phyloP scores from a whole-genome alignment of 2,888 invertebrate species.

The Aspidapion aeneum region DNA sequence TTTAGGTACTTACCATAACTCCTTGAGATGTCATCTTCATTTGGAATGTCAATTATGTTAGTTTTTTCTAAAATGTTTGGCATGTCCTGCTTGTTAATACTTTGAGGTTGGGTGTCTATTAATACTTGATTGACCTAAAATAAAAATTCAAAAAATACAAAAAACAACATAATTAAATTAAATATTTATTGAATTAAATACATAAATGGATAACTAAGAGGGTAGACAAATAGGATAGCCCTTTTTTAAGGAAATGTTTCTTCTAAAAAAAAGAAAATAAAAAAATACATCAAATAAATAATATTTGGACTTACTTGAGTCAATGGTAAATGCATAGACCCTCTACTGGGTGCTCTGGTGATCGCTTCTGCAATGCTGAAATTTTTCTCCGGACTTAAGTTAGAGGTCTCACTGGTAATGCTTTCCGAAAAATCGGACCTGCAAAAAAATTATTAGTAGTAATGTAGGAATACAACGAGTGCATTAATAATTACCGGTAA shows the following conservation, averaged over 20 bases:
- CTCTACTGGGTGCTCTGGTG: constrained; percentile 46
- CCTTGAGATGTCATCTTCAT: constrained; percentile 34
- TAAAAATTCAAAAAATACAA: constrained; percentile 20
- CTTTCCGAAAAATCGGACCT: constrained; percentile 27
- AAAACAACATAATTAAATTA: too few relatives aligned
- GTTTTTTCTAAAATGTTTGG: constrained; percentile 39
- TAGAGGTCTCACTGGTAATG: constrained; percentile 30
- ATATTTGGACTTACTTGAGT: too few relatives aligned
- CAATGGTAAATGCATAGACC: constrained; percentile 44
- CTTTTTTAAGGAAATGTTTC: too few relatives aligned
- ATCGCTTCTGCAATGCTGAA: constrained; percentile 40
- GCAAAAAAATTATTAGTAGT: constrained; percentile 2
- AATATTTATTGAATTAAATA: too few relatives aligned
- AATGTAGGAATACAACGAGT: neutral
- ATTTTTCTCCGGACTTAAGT: constrained; percentile 39
- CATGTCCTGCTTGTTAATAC: constrained; percentile 39
- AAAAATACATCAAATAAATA: too few relatives aligned
- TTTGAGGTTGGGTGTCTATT: constrained; percentile 46
- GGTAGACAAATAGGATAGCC: too few relatives aligned
- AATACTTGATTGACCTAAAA: constrained; percentile 39
- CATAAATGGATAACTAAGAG: too few relatives aligned
- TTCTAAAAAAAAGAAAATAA: too few relatives aligned
- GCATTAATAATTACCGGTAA: too few relatives aligned
- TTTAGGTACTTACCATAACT: constrained; percentile 38
- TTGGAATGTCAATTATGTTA: constrained; percentile 47